Base-by-base conservation (phyloP, 2,797 vertebrate genomes). In the Parauchenoglanis ngamensis region DNA sequence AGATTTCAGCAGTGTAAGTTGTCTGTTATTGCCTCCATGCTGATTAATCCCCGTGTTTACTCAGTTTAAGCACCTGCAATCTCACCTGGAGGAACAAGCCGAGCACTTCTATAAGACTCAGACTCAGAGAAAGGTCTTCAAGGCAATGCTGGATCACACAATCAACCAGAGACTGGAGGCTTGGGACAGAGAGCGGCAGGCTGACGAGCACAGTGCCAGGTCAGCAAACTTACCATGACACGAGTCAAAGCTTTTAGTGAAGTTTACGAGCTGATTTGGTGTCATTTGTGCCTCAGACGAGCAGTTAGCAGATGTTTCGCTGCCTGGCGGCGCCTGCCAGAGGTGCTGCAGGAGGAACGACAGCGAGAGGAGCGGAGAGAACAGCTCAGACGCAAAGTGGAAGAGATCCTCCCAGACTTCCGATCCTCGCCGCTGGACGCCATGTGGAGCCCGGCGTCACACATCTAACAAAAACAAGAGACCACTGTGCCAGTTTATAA, bases 401-500 rank as follows among this genome's bases (percentile, higher is more conserved):
- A 95, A 0, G 96, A 97, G 92, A 96, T 99, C 90, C 96, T 99
- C 52, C 97, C 97, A 0, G 96, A 98, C 91, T 99, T 98, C 92
- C 93, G 88, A 87, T 85, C 78, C 0, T 89, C 91, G 88, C 92
- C 90, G 2, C 46, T 72, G 70, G 90, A 84, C 73, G 59, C 67
- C 83, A 80, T 86, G 63, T 75, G 86, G 89, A 83, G 88, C 46
- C 89, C 67, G 11, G 11, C 0, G 12, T 72, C 85, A 13, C 63
- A 52, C 68, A 49, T 65, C 52, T 25, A 83, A 88, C 35, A n/a
- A 67, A 70, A 68, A 12, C 28, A 35, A 72, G 17, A 25, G 61
- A 44, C 28, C 83, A 25, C 8, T 2, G 5, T 40, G 65, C 17
- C 35, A 35, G 5, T 61, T 44, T 13, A 49, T 31, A 52, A 46